These are phyloP conservation scores for Troides oblongomaculatus DNA, from an alignment of 2,888 invertebrate genomes.

Conservation along the genomic window DNA sequence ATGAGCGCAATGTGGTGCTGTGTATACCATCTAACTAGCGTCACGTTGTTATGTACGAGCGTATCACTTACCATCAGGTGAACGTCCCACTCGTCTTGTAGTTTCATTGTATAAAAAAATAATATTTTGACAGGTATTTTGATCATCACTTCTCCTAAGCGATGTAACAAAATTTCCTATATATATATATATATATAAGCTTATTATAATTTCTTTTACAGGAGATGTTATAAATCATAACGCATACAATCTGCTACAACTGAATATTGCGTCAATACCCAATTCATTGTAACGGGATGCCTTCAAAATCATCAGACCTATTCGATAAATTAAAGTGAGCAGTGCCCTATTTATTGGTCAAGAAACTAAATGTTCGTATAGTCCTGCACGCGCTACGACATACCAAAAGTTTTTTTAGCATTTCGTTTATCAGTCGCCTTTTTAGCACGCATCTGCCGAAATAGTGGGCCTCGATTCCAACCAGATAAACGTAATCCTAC, in stretches of 20 bases:
- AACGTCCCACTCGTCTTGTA: too few species aligned
- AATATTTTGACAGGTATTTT: too few species aligned
- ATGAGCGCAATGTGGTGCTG: too few species aligned
- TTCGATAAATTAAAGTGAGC: conserved; percentile 33
- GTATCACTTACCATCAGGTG: too few species aligned
- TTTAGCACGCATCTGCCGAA: conserved; percentile 72
- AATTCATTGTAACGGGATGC: conserved; percentile 25
- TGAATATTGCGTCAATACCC: conserved; percentile 25
- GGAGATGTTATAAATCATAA: too few species aligned
- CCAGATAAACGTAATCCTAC: conserved; percentile 54
- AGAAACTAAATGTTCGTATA: conserved; percentile 32
- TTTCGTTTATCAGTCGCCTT: conserved; percentile 53
- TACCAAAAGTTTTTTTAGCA: conserved; percentile 30
- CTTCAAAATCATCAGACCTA: conserved; percentile 26
- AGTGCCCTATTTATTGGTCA: conserved; percentile 36
- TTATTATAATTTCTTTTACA: too few species aligned
- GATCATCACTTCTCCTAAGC: too few species aligned
- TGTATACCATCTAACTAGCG: too few species aligned
- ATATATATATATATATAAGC: too few species aligned
- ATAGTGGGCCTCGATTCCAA: conserved; percentile 54
- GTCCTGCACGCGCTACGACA: conserved; percentile 32
- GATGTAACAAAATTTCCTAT: too few species aligned
- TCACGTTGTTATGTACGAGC: too few species aligned
- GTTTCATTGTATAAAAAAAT: too few species aligned
- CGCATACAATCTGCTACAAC: neutral